phyloP scores from a whole-genome alignment of 2,113 vertebrate genomes.

The Cyprinodon brontotheroides region DNA sequence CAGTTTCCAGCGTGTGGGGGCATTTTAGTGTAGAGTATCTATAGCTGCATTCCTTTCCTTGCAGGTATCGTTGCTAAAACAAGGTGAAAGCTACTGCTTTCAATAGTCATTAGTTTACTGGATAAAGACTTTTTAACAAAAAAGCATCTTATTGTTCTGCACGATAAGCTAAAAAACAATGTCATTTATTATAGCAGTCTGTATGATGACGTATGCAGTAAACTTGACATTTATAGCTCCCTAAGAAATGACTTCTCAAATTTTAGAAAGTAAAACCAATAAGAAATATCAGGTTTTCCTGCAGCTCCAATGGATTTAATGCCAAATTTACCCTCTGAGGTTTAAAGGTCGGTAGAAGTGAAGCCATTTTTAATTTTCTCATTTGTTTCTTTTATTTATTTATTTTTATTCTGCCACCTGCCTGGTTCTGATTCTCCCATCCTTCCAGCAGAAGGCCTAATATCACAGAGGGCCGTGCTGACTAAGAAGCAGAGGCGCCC shows the following conservation, averaged over 20 bases:
- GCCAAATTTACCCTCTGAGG: background rate
- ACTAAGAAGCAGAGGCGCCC: conserved; percentile 51
- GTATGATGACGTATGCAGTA: background rate
- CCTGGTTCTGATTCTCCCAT: conserved; percentile 3
- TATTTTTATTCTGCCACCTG: background rate
- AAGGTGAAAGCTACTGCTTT: too few relatives aligned
- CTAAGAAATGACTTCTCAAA: background rate
- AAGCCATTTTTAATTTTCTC: background rate
- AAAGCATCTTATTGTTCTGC: too few relatives aligned
- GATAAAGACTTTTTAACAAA: too few relatives aligned
- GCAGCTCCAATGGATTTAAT: background rate
- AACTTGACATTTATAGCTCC: background rate
- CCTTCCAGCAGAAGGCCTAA: conserved; percentile 37
- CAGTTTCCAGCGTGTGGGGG: too few relatives aligned
- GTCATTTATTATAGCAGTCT: too few relatives aligned
- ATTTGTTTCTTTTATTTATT: background rate
- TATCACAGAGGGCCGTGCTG: conserved; percentile 30
- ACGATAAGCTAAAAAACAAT: too few relatives aligned
- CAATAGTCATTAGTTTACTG: too few relatives aligned
- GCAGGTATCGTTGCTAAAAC: too few relatives aligned
- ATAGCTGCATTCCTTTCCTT: too few relatives aligned
- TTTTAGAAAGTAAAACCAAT: too few relatives aligned
- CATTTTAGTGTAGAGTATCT: too few relatives aligned
- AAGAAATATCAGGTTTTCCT: background rate
- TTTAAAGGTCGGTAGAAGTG: background rate